Percentiles rank a stretch among this genome's conserved stretches.
phyloP scores from a whole-genome alignment of 1,140 invertebrate genomes.

The Glossosoma conforme region DNA sequence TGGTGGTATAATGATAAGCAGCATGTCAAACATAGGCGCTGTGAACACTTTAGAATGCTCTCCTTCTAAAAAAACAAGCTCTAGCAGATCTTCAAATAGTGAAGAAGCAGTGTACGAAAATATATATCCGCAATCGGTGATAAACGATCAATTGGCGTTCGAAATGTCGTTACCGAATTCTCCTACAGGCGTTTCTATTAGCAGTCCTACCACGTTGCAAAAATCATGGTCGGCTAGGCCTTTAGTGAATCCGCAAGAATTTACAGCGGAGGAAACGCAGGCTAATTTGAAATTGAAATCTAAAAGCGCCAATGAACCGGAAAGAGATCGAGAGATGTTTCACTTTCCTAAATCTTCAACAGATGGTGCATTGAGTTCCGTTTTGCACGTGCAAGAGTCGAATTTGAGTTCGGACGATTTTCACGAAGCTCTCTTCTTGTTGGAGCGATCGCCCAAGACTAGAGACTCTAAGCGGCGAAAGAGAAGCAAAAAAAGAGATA shows the following conservation, averaged over 20 bases:
- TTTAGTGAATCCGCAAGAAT: slow-evolving; percentile 18
- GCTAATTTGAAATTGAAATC: slow-evolving; percentile 35
- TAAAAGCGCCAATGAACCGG: slow-evolving; percentile 51
- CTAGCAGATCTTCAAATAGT: too few species aligned
- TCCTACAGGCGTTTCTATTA: slow-evolving; percentile 5
- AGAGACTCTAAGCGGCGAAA: slow-evolving; percentile 42
- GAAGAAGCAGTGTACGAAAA: slow-evolving; percentile 27
- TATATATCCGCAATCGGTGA: slow-evolving; percentile 19
- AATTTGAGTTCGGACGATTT: slow-evolving; percentile 59
- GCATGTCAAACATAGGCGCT: slow-evolving; percentile 18
- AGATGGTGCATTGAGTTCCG: slow-evolving; percentile 55
- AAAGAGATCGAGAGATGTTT: slow-evolving; percentile 51
- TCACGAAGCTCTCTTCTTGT: slow-evolving; percentile 55
- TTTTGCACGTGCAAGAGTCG: slow-evolving; percentile 55
- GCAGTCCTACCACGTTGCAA: slow-evolving; percentile 8
- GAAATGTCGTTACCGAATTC: slow-evolving; percentile 28
- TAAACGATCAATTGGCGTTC: slow-evolving; percentile 19
- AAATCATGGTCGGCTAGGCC: slow-evolving; percentile 28
- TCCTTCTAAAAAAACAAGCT: slow-evolving; percentile 9
- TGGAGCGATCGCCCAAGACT: slow-evolving; percentile 51
- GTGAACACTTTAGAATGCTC: slow-evolving; percentile 4
- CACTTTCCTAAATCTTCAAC: slow-evolving; percentile 56
- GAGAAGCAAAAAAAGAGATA: slow-evolving; percentile 40
- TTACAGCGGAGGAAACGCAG: slow-evolving; percentile 11
- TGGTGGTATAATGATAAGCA: slow-evolving; percentile 28